Conservation (phyloP, 1,140 invertebrate species). For the Drosophila watanabei region DNA sequence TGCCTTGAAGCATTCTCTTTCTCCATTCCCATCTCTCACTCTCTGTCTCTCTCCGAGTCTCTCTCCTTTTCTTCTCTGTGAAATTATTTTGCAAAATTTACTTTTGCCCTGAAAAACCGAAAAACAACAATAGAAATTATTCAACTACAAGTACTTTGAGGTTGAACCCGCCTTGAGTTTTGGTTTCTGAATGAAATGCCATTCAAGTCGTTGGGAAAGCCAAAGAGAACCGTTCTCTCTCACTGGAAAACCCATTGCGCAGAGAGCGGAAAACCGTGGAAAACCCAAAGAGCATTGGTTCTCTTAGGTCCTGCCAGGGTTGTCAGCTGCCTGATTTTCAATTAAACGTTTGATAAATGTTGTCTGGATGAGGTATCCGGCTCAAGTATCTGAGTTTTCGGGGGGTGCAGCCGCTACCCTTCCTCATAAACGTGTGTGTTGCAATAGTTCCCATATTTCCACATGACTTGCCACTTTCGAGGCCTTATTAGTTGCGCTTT, state of each 20-base stretch:
- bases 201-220: not conserved
- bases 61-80: not conserved
- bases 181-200: slow-evolving; percentile 48
- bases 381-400: slow-evolving; percentile 13
- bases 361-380: slow-evolving; percentile 30
- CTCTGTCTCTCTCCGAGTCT: not conserved
- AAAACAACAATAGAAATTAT: slow-evolving; percentile 47
- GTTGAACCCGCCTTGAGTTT: slow-evolving; percentile 30
- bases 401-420: slow-evolving; percentile 15
- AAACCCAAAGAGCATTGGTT: slow-evolving; percentile 23
- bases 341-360: slow-evolving; percentile 45
- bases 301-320: slow-evolving; percentile 34
- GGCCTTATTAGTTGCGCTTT: slow-evolving; percentile 76
- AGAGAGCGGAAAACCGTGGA: slow-evolving; percentile 38
- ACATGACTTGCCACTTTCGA: slow-evolving; percentile 62
- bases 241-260: slow-evolving; percentile 63
- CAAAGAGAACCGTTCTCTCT: slow-evolving; percentile 28
- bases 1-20: slow-evolving; percentile 44
- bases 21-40: not conserved
- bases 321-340: slow-evolving; percentile 31
- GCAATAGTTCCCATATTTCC: slow-evolving; percentile 48
- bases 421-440: not conserved
- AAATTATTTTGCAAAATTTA: slow-evolving; percentile 48
- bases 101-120: slow-evolving; percentile 32
- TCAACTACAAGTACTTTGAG: slow-evolving; percentile 38